Evolutionary conservation across 2,888 invertebrate genomes (phyloP), one percentile per base, ranked within the genome.

Genomic region (Cremastobaeus sp.): DNA sequence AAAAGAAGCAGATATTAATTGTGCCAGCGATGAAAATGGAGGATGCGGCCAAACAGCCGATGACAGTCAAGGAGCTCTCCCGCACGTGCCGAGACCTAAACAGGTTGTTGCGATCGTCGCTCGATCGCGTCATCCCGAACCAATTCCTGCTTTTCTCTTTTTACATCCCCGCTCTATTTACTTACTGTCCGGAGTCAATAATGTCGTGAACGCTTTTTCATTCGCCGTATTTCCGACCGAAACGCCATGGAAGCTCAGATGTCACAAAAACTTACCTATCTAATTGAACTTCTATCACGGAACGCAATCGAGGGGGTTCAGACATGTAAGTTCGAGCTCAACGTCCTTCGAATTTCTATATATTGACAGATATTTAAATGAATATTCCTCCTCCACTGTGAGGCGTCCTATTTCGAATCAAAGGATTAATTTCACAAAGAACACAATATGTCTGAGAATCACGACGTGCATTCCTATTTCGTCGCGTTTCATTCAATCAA

Each of bases 351-450:
- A 77, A 77, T 81, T 81, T 78, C 76, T n/a, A n/a, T 80, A 78
- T 86, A 86, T 86, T 83, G 86, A 85, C 86, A 86, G 86, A 83
- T 85, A 86, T 86, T 85, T 86, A 86, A 87, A 87, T 85, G 86
- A 85, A 85, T 85, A 85, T 86, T n/a, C n/a, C n/a, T 83, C 79
- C 83, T 84, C 79, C 79, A 78, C 78, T 78, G 82, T 79, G 81
- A 76, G 79, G 66, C 79, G 78, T 76, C 80, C 84, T 81, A 84
- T 85, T 85, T 85, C 83, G 84, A 86, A 83, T 85, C 83, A 84
- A 85, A 78, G 79, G 79, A 79, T 84, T 84, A 83, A 82, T 85
- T 85, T 82, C n/a, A n/a, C n/a, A n/a, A n/a, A 78, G 81, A 84
- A 82, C 82, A 82, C 79, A 73, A 78, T 50, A 52, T 77, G 73